These are phyloP conservation scores for Portevinia maculata DNA, from an alignment of 2,888 invertebrate genomes.

Conservation along the genomic window DNA sequence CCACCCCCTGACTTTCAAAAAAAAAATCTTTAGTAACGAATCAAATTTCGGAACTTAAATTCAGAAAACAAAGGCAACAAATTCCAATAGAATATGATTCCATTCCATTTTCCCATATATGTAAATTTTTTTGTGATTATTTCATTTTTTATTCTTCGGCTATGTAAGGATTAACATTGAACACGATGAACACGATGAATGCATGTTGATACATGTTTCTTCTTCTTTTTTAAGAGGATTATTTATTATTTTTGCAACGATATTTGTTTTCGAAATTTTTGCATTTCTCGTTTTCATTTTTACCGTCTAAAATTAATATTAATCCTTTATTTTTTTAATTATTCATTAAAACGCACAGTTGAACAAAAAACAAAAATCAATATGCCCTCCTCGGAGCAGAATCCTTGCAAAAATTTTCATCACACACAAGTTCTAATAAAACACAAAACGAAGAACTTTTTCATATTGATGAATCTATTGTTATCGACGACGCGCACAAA, in stretches of 20 bases:
- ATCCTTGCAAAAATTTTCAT: constrained; percentile 2
- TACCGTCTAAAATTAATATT: constrained; percentile 5
- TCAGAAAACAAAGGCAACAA: not conserved
- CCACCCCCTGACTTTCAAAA: no score
- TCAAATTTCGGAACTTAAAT: no score
- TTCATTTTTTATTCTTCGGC: constrained; percentile 14
- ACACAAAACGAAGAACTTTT: constrained; percentile 43
- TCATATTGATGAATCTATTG: constrained; percentile 38
- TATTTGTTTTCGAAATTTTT: not conserved
- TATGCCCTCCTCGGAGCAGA: constrained; percentile 42
- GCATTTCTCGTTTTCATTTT: not conserved
- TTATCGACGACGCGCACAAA: constrained; percentile 18
- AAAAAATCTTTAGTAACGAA: no score
- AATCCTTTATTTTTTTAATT: constrained; percentile 45
- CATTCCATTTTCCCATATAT: not conserved
- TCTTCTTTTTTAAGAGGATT: constrained; percentile 11
- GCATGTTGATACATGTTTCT: constrained; percentile 6
- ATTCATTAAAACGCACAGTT: constrained; percentile 2
- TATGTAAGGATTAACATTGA: constrained; percentile 36
- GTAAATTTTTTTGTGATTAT: not conserved
- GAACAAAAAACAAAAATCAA: constrained; percentile 49
- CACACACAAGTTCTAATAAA: constrained; percentile 46
- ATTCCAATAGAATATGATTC: not conserved
- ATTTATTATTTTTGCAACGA: constrained; percentile 5
- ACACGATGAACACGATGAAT: not conserved